phyloP scores from a whole-genome alignment of 2,113 vertebrate genomes.

The Cebus imitator region DNA sequence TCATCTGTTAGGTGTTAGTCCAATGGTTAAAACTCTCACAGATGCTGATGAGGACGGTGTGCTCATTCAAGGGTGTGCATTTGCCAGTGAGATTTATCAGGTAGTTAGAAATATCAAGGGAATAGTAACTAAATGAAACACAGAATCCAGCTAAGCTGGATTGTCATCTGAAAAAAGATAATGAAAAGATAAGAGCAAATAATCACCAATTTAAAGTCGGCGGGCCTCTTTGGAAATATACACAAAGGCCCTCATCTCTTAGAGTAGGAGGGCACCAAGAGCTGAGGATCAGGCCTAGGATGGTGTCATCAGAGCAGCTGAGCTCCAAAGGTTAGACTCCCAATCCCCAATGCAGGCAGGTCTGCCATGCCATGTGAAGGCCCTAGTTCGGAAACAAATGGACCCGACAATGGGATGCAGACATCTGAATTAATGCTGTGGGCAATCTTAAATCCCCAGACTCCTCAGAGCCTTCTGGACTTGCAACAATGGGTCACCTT shows the following conservation, averaged over 20 bases:
- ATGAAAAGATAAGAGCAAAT: background rate
- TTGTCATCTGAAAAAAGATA: background rate
- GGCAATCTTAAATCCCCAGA: background rate
- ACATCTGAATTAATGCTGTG: background rate
- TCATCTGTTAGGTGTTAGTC: background rate
- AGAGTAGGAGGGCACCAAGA: background rate
- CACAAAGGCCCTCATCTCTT: background rate
- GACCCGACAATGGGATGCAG: background rate
- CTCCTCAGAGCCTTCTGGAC: background rate
- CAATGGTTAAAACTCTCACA: background rate
- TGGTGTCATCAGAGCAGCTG: background rate
- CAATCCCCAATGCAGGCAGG: background rate
- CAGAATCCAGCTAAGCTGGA: background rate
- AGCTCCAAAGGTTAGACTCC: background rate
- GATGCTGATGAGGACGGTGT: background rate
- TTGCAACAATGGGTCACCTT: background rate
- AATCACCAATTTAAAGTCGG: background rate
- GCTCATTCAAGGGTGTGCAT: fast-evolving
- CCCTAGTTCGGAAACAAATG: background rate
- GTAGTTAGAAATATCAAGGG: background rate
- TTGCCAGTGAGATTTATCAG: background rate
- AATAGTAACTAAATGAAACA: background rate
- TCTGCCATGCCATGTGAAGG: background rate
- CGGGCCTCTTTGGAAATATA: background rate
- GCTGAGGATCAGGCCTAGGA: background rate